Base-by-base conservation (phyloP, 2,113 vertebrate genomes). In the Leiothrix lutea region DNA sequence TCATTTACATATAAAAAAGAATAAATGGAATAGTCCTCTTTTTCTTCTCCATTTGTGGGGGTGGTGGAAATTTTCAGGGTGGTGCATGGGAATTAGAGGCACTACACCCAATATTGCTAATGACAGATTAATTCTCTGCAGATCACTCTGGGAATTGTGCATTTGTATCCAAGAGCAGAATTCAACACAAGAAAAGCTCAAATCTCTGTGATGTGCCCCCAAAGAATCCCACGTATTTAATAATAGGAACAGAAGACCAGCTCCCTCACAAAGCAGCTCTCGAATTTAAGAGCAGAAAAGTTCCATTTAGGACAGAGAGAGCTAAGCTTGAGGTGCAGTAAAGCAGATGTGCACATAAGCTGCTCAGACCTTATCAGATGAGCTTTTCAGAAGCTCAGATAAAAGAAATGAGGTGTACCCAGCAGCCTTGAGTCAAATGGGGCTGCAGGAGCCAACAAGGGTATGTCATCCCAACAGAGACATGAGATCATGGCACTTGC, bases 1-100 rank as follows among this genome's bases (percentile, higher is more conserved):
- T 97, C 93, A 97, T 97, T 97, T 97, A 77, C 97, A 97, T 97
- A 97, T 97, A 96, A 97, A 97, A 97, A 97, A 97, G 95, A 95
- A 96, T 94, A 97, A 95, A 82, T 94, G 95, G 93, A 96, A 94
- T 95, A 96, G 92, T 95, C 90, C 71, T 95, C 80, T 93, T 92
- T 95, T 95, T 95, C 92, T 81, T 83, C 89, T 80, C 88, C 74
- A 94, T 89, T 93, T 96, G 94, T 96, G 95, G 90, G 50, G 96
- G 95, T 96, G 95, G 97, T 94, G 97, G 88, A 96, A 95, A 97
- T 96, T 93, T 97, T 96, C 93, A 94, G 96, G 95, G 95, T 96
- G 94, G 95, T 94, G 92, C 96, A 96, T 94, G 94, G 94, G 96
- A 97, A 96, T 96, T 94, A 95, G 91, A 90, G 4, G 15, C 83